phyloP scores from a whole-genome alignment of 2,797 vertebrate genomes.

The Brachymystax lenok region DNA sequence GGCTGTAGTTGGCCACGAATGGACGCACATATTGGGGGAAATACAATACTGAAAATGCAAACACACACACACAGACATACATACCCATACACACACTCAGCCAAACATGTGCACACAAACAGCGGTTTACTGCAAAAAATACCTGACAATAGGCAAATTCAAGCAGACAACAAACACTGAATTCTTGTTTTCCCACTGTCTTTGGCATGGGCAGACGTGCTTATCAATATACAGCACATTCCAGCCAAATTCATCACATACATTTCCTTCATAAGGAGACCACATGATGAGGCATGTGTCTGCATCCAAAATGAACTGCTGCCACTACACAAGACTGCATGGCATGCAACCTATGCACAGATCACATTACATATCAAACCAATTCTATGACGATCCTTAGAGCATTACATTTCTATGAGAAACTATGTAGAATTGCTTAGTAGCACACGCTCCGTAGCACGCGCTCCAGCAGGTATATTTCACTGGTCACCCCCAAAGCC shows the following conservation, averaged over 20 bases:
- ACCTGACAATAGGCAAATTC: conserved; percentile 2
- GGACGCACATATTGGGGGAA: conserved; percentile 35
- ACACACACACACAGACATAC: conserved; percentile 2
- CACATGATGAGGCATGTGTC: not conserved
- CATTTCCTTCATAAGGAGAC: conserved; percentile 32
- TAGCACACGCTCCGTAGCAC: too few relatives aligned
- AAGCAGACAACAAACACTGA: not conserved
- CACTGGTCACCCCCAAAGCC: too few relatives aligned
- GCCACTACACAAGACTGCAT: not conserved
- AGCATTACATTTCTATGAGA: not conserved
- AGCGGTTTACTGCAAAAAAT: conserved; percentile 27
- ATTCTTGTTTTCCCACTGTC: conserved; percentile 29
- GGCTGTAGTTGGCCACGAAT: conserved; percentile 36
- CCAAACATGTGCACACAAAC: too few relatives aligned
- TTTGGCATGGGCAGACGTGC: conserved; percentile 34
- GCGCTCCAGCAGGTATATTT: too few relatives aligned
- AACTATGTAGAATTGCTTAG: too few relatives aligned
- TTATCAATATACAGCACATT: conserved; percentile 66
- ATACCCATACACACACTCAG: not conserved
- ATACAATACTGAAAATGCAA: not conserved
- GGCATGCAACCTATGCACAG: not conserved
- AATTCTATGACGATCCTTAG: not conserved
- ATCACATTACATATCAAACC: not conserved
- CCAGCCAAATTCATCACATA: conserved; percentile 2
- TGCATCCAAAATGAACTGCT: not conserved